A percentile compares a stretch with the other conserved stretches of the same genome.
Conservation (phyloP, 2,888 invertebrate species). For the Drosophila kuntzei region DNA sequence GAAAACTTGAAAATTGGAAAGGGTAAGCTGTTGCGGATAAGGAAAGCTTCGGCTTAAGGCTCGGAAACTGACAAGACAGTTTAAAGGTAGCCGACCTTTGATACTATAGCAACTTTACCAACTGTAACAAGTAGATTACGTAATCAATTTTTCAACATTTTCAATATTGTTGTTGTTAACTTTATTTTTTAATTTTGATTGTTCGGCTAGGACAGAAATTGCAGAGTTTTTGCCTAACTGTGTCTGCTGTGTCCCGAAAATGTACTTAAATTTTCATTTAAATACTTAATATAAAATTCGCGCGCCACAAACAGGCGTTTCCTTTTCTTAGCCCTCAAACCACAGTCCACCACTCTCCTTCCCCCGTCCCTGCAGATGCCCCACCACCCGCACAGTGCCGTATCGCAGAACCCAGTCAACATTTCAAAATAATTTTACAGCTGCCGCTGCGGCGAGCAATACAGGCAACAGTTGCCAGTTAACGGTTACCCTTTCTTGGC, state of each 20-base stretch:
- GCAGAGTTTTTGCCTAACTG: constrained; percentile 6
- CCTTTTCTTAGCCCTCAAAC: constrained; percentile 10
- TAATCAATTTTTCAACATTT: constrained; percentile 23
- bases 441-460: constrained; percentile 56
- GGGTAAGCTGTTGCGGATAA: not conserved
- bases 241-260: constrained; percentile 2
- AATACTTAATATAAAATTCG: constrained; percentile 53
- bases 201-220: not conserved
- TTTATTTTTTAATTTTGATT: not conserved
- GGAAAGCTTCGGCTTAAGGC: not conserved
- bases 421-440: constrained; percentile 78
- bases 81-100: constrained; percentile 5
- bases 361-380: not conserved
- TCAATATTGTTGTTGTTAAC: constrained; percentile 1
- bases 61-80: not conserved
- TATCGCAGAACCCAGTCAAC: constrained; percentile 41
- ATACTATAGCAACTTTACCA: constrained; percentile 1
- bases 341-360: not conserved
- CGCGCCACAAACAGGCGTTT: constrained; percentile 34
- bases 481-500: constrained; percentile 29
- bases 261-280: constrained; percentile 48
- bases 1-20: constrained; percentile 1
- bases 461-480: constrained; percentile 36
- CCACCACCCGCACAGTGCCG: not conserved
- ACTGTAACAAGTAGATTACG: constrained; percentile 11